Conservation (phyloP, 2,113 vertebrate genomes). For the Acanthisitta chloris region DNA sequence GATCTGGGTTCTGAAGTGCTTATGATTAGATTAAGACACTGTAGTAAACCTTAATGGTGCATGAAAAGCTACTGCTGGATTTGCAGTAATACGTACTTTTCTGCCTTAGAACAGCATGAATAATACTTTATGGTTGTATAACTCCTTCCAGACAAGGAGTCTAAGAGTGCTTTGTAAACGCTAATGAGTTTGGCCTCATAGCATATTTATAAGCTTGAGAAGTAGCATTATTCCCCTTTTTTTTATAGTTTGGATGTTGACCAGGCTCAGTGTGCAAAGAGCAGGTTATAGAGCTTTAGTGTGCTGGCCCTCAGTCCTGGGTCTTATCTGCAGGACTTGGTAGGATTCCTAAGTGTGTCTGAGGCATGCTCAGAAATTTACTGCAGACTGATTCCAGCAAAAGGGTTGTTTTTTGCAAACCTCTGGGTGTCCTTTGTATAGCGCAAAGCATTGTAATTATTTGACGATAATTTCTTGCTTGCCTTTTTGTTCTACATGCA, state of each 20-base stretch:
- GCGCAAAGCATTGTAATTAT: background rate
- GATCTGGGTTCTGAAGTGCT: conserved; percentile 61
- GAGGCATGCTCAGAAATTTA: background rate
- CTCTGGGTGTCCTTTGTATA: conserved; percentile 11
- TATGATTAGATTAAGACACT: conserved; percentile 53
- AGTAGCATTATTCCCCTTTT: background rate
- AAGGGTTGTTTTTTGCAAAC: background rate
- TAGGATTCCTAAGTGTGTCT: background rate
- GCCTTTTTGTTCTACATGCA: conserved; percentile 6
- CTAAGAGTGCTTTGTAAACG: conserved; percentile 41
- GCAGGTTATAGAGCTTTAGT: background rate
- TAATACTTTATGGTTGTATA: conserved; percentile 55
- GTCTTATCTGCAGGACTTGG: background rate
- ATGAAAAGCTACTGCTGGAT: conserved; percentile 54
- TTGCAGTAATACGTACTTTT: conserved; percentile 49
- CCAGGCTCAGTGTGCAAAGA: background rate
- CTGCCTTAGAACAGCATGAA: conserved; percentile 41
- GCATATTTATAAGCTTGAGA: conserved; percentile 42
- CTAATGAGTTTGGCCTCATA: conserved; percentile 51
- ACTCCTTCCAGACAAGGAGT: conserved; percentile 36
- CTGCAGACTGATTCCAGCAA: background rate
- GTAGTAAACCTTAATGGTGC: conserved; percentile 55
- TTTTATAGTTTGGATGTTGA: conserved; percentile 10
- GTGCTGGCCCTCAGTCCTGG: background rate
- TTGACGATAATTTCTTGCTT: background rate